These are phyloP conservation scores for Antitype chi DNA, from an alignment of 2,888 invertebrate species.

Conservation along the genomic window DNA sequence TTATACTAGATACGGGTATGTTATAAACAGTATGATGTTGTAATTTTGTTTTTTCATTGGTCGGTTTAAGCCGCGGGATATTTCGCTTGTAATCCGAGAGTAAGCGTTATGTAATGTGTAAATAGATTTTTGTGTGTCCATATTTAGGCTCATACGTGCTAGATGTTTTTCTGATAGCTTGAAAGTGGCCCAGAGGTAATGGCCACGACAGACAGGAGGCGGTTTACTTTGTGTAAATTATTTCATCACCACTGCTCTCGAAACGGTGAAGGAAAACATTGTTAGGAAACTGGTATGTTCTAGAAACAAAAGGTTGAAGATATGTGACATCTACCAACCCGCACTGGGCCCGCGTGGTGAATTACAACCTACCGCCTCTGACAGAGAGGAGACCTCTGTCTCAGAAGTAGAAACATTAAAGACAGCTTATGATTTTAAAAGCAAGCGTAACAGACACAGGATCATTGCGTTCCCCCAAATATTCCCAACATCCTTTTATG, in stretches of 20 bases:
- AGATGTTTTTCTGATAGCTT: neutral
- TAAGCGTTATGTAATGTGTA: constrained; percentile 7
- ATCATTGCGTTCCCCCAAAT: neutral
- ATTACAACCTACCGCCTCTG: neutral
- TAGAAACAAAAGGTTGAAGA: neutral
- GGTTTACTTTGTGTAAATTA: no score
- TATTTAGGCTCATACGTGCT: neutral
- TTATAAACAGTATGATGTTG: constrained; percentile 39
- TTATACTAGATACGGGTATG: constrained; percentile 50
- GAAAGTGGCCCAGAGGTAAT: no score
- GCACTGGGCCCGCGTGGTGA: neutral
- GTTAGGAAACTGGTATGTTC: neutral
- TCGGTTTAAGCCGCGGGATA: constrained; percentile 17
- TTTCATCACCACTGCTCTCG: neutral
- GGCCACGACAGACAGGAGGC: no score
- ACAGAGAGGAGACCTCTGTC: neutral
- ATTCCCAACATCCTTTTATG: neutral
- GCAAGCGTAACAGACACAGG: no score
- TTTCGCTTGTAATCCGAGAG: constrained; percentile 29
- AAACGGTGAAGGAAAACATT: neutral
- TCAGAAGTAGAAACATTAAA: neutral
- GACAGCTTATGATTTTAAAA: no score
- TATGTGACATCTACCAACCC: neutral
- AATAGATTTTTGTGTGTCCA: neutral
- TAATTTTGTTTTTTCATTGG: constrained; percentile 57